Evolutionary conservation across 2,888 invertebrate genomes (phyloP).

Genomic region (Diarsia dahlii): DNA sequence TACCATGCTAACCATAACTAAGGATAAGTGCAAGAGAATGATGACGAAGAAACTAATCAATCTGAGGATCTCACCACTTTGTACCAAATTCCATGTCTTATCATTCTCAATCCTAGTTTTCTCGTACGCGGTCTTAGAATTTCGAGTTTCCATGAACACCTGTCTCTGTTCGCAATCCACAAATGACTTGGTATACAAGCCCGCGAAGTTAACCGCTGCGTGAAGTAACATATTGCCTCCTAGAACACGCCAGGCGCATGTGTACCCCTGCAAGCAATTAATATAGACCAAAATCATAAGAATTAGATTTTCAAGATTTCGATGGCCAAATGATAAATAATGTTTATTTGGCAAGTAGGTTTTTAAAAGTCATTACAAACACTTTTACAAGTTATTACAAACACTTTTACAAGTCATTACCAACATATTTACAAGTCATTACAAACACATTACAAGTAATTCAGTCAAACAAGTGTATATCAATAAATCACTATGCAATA

Average conservation of each 20-base stretch:
- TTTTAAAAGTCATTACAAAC: no score
- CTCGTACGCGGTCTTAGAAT: constrained; percentile 97
- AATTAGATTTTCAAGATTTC: neutral
- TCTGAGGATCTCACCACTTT: constrained; percentile 93
- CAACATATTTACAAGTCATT: no score
- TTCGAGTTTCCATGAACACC: constrained; percentile 97
- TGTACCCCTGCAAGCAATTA: constrained; percentile 76
- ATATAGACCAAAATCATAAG: neutral
- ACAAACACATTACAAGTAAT: no score
- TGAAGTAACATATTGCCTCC: constrained; percentile 95
- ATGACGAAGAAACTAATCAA: neutral
- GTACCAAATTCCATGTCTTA: constrained; percentile 96
- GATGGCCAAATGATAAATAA: neutral
- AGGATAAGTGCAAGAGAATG: neutral
- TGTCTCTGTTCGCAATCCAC: constrained; percentile 98
- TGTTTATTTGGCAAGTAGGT: no score
- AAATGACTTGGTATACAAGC: constrained; percentile 98
- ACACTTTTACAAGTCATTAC: no score
- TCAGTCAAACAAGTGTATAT: no score
- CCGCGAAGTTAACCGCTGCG: constrained; percentile 96
- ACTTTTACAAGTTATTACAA: no score
- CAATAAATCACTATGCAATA: no score
- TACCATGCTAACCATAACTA: no score
- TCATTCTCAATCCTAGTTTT: constrained; percentile 97
- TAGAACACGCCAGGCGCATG: constrained; percentile 92